Evolutionary conservation across 1,140 invertebrate species (phyloP).

Genomic region (Nephotettix cincticeps): DNA sequence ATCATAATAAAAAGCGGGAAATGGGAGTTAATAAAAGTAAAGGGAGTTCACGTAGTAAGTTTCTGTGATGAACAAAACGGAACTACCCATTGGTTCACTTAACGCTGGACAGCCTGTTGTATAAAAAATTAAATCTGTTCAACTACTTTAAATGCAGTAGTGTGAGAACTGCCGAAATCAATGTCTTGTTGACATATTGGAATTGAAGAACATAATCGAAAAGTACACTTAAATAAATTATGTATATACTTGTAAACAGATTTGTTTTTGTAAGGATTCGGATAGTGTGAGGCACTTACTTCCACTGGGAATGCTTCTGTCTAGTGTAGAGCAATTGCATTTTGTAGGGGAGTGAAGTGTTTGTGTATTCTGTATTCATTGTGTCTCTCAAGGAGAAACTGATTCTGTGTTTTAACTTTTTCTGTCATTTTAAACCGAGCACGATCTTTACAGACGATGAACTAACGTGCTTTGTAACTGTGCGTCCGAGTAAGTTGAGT

Average conservation of each 20-base stretch:
- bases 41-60: no score
- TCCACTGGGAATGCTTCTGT: slow-evolving; percentile 1
- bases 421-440: neutral
- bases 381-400: neutral
- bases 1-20: no score
- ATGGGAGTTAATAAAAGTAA: no score
- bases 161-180: neutral
- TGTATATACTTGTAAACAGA: slow-evolving; percentile 18
- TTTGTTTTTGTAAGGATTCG: slow-evolving; percentile 13
- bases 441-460: neutral
- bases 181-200: neutral
- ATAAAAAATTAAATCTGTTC: no score
- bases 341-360: slow-evolving; percentile 6
- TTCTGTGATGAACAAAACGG: no score
- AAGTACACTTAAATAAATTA: slow-evolving; percentile 10
- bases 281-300: slow-evolving; percentile 12
- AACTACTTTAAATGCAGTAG: no score
- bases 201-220: neutral
- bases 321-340: slow-evolving; percentile 14
- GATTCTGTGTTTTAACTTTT: slow-evolving; percentile 4
- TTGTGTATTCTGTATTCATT: slow-evolving; percentile 1
- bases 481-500: slow-evolving; percentile 19
- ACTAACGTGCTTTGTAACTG: neutral
- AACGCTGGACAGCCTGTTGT: no score
- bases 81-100: no score